These are phyloP conservation scores for Percopsis omiscomaycus DNA, from an alignment of 2,797 vertebrate genomes.

Conservation along the genomic window DNA sequence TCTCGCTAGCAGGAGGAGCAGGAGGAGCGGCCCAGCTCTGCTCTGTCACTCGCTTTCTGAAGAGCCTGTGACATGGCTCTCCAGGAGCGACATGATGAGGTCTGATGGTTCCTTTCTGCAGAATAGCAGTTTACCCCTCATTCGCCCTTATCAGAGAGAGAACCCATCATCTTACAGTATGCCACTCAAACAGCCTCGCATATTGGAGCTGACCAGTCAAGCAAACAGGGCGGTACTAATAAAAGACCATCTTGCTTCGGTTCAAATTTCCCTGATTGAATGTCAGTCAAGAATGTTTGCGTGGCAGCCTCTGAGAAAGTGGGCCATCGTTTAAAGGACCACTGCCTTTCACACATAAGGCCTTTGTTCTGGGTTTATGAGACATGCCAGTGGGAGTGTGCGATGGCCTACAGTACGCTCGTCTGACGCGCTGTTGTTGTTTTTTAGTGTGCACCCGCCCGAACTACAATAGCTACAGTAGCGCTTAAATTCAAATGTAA, in stretches of 20 bases:
- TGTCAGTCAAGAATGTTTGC: constrained; percentile 83
- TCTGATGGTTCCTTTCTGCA: constrained; percentile 80
- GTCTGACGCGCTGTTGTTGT: constrained; percentile 29
- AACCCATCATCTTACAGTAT: constrained; percentile 66
- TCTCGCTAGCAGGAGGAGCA: constrained; percentile 28
- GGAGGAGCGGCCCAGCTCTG: constrained; percentile 32
- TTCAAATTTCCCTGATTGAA: constrained; percentile 84
- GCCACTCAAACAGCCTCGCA: constrained; percentile 64
- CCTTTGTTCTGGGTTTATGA: constrained; percentile 71
- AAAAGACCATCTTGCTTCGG: constrained; percentile 80
- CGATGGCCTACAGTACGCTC: constrained; percentile 42
- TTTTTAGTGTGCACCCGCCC: not conserved
- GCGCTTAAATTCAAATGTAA: constrained; percentile 38
- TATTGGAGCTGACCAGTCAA: constrained; percentile 78
- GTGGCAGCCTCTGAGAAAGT: constrained; percentile 65
- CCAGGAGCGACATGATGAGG: constrained; percentile 75
- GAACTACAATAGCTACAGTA: not conserved
- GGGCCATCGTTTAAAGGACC: constrained; percentile 69
- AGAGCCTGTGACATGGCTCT: constrained; percentile 71
- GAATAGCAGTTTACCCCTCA: constrained; percentile 80
- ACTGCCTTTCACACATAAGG: constrained; percentile 64
- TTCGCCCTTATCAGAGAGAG: constrained; percentile 74
- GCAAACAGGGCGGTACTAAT: constrained; percentile 78
- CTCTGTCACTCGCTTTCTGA: constrained; percentile 70
- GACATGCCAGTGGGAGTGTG: constrained; percentile 64